Conservation (phyloP, 1,140 invertebrate genomes). For the Coenobita brevimanus region DNA sequence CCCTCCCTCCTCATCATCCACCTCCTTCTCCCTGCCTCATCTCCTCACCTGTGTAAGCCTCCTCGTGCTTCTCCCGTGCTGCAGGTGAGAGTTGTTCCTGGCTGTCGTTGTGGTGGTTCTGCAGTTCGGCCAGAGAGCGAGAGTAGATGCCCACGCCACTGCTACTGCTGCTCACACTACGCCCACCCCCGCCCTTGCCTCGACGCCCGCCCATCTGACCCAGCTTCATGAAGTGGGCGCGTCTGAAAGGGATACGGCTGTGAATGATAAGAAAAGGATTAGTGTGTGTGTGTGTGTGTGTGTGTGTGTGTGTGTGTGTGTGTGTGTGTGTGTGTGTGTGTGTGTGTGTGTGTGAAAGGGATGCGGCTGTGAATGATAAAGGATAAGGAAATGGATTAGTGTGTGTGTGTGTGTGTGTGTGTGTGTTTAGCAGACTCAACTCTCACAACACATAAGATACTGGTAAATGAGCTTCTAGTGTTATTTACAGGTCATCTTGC, state of each 20-base stretch:
- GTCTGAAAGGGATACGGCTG: not conserved
- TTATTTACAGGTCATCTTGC: not conserved
- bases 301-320: too few relatives aligned
- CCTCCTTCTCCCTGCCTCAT: too few relatives aligned
- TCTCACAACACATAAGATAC: not conserved
- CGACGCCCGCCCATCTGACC: not conserved
- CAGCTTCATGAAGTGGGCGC: constrained; percentile 31
- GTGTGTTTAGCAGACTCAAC: not conserved
- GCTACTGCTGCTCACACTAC: constrained; percentile 3
- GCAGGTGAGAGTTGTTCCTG: constrained; percentile 65
- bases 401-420: too few relatives aligned
- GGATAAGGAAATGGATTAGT: not conserved
- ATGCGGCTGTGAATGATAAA: too few relatives aligned
- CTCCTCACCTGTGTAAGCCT: constrained; percentile 62
- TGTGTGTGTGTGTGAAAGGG: too few relatives aligned
- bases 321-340: too few relatives aligned
- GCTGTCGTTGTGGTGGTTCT: constrained; percentile 62
- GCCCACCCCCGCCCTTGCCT: constrained; percentile 10
- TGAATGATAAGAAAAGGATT: too few relatives aligned
- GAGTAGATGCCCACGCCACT: constrained; percentile 25
- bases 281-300: too few relatives aligned
- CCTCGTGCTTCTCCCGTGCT: constrained; percentile 57
- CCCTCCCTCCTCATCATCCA: too few relatives aligned
- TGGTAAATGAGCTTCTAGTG: not conserved
- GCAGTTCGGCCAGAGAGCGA: constrained; percentile 39